Evolutionary conservation across 2,888 invertebrate genomes (phyloP), one percentile per base, ranked within the genome.

Genomic region (Drosophila mettleri): DNA sequence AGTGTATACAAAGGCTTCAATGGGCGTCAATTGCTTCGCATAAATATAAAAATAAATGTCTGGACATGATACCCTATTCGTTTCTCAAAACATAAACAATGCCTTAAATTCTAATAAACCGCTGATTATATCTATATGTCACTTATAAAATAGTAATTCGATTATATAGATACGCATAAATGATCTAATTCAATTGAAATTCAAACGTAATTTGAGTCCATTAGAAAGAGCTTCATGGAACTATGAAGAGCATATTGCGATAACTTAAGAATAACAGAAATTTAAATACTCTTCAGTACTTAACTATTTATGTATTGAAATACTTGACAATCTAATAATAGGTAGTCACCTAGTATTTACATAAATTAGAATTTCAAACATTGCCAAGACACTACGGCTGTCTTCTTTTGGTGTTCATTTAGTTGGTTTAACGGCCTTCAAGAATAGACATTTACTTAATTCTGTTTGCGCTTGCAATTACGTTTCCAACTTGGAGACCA

Each of bases 381-480:
- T 29, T 12, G 2, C 34, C 22, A 12, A 51, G 31, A 38, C n/a
- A 8, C n/a, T 61, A 60, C 18, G 27, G 10, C 24, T 8, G 20
- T 41, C 9, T 20, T 20, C 31, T 0, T n/a, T 20, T 49, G 8
- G 12, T 20, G n/a, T 46, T 18, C 39, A 31, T 20, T 49, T 41
- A 31, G 29, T 41, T 48, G 31, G 61, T 46, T 34, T 52, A 53
- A 43, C 29, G 29, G 57, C 60, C 43, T 46, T 33, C 52, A 76
- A 48, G 58, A 62, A 77, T 72, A 67, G 63, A 61, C 55, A 66
- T 66, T 66, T 66, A 41, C 74, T 57, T 77, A 74, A 72, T 74
- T 63, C 60, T 74, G 60, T 77, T 71, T 67, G 67, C 67, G 49
- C 46, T 72, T 29, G 63, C 78, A 74, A 77, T 74, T 77, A 74